Evolutionary conservation across 1,140 invertebrate genomes (phyloP).

Genomic region (Meloidogyne floridensis): DNA sequence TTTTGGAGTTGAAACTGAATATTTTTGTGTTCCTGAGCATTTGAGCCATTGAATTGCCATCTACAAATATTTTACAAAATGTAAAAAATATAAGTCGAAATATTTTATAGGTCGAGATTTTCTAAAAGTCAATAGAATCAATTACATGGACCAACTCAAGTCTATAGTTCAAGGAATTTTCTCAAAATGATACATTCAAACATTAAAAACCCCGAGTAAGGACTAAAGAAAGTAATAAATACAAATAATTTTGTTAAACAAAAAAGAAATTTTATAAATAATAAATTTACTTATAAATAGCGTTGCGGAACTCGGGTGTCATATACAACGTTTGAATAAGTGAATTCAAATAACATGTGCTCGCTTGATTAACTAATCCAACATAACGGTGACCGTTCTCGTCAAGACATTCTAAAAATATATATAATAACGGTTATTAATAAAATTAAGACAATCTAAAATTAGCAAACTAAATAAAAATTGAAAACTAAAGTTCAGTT

Average conservation of each 20-base stretch:
- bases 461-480: too few species aligned
- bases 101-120: too few species aligned
- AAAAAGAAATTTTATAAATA: not conserved
- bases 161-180: too few species aligned
- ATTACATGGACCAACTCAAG: too few species aligned
- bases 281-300: constrained; percentile 74
- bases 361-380: constrained; percentile 87
- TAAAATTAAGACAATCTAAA: not conserved
- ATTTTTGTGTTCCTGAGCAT: constrained; percentile 72
- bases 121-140: too few species aligned
- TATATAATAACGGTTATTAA: not conserved
- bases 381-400: constrained; percentile 72
- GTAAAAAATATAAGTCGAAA: too few species aligned
- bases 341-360: constrained; percentile 91
- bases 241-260: not conserved
- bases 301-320: constrained; percentile 92
- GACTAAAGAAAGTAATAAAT: not conserved
- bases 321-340: constrained; percentile 85
- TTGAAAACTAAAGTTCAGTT: too few species aligned
- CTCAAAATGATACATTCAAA: too few species aligned
- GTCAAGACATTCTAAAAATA: constrained; percentile 45
- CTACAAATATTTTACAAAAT: constrained; percentile 46
- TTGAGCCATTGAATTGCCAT: constrained; percentile 78
- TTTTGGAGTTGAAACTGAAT: constrained; percentile 86
- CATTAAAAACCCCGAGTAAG: not conserved